Evolutionary conservation across 2,888 invertebrate species (phyloP), one percentile per base, ranked within the genome.

Genomic region (Amphipyra tragopoginis): DNA sequence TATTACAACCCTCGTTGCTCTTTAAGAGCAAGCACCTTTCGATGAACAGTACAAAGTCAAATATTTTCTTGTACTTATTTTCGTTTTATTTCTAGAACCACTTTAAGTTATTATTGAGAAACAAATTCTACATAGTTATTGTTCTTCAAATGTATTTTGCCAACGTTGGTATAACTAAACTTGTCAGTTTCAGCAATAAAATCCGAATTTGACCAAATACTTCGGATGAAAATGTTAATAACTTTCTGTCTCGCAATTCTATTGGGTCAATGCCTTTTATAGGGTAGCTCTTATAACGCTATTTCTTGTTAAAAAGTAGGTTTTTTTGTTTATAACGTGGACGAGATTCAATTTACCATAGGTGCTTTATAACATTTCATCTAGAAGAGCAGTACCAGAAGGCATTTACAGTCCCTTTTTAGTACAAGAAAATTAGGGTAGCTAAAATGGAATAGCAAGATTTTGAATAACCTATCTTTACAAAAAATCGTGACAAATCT

Each of bases 401-500:
- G 43, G 38, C 8, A 63, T 48, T 6, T 33, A 6, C 42, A 8
- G 33, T 52, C 51, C 36, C 34, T 52, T 53, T 48, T 43, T 36
- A 29, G 5, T 9, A 5, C 36, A 44, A 4, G 6, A 44, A 2
- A 14, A 21, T 38, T 38, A 39, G 14, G 15, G 10, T 26, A n/a
- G n/a, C n/a, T n/a, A n/a, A n/a, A n/a, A n/a, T n/a, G n/a, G n/a
- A n/a, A n/a, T n/a, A 21, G 39, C 15, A 29, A 15, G 10, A 39
- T 39, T 21, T 61, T 54, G 5, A 15, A 36, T 34, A 42, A 29
- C 44, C 39, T n/a, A n/a, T n/a, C 14, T 44, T 38, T 10, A 21
- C 34, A 42, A 54, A 39, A 21, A 55, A 13, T 15, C 43, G 52
- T n/a, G n/a, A 33, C 40, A 36, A 43, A 42, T 54, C 29, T 50